Percentiles rank a stretch among this genome's conserved stretches.
These are phyloP conservation scores for Miniopterus natalensis DNA, from an alignment of 2,113 vertebrate genomes.

Conservation along the genomic window DNA sequence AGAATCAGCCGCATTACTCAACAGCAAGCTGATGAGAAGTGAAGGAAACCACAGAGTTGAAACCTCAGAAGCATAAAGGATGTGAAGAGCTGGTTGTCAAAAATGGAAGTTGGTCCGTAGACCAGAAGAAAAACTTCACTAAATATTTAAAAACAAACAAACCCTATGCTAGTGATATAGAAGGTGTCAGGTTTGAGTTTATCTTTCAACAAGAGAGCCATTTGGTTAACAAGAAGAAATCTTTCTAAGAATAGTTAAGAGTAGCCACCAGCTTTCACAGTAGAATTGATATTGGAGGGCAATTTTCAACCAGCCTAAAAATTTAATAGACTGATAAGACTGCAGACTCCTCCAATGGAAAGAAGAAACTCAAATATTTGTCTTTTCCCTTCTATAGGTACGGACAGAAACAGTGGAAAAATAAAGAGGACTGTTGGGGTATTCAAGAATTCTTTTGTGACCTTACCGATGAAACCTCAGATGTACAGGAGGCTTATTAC, in stretches of 20 bases:
- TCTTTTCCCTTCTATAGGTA: conserved; percentile 80
- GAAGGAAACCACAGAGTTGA: conserved; percentile 21
- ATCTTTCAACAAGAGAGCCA: background rate
- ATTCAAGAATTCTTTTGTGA: conserved; percentile 84
- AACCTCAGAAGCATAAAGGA: background rate
- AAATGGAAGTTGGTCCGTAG: background rate
- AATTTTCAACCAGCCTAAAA: background rate
- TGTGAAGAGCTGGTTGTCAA: background rate
- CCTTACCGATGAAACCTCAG: conserved; percentile 86
- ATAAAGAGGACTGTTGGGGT: conserved; percentile 85
- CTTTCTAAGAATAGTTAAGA: background rate
- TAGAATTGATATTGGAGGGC: background rate
- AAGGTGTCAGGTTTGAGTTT: background rate
- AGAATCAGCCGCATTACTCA: conserved; percentile 43
- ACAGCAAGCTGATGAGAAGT: conserved; percentile 38
- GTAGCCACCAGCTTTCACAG: background rate
- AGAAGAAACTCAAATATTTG: background rate
- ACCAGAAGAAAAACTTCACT: background rate
- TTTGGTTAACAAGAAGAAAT: background rate
- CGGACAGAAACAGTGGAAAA: conserved; percentile 85
- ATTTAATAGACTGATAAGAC: background rate
- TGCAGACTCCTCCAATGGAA: accelerated
- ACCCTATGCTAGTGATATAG: background rate
- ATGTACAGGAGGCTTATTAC: conserved; percentile 83
- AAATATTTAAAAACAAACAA: background rate